Base-by-base conservation (phyloP, 2,888 invertebrate species). In the Lysandra bellargus region DNA sequence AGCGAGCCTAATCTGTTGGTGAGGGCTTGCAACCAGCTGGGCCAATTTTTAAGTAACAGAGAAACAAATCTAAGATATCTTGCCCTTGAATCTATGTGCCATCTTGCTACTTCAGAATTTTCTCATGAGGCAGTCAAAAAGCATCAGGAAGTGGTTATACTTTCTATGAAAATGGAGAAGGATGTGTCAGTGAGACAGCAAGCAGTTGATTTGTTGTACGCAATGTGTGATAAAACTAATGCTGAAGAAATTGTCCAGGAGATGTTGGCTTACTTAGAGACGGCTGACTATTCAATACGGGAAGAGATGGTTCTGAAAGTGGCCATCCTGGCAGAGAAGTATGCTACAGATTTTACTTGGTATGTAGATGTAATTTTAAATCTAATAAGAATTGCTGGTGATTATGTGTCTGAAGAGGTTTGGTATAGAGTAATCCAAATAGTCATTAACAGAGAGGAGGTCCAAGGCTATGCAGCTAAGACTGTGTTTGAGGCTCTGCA, bases 221-320 rank as follows among this genome's bases (percentile, higher is more conserved):
- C 99, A 72, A 99, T 99, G 99, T 99, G 99, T 94, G 99, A 99
- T 93, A 98, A 99, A 88, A 98, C 98, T 84, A 99, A 99, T 95
- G 99, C 99, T 37, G 99, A 99, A 91, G 99, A 99, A 95, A 99
- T 99, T 89, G 99, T 99, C 6, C 98, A 99, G 89, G 99, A 99
- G 94, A 99, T 99, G 99, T 95, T 99, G 84, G 98, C 98, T 89
- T 99, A 99, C 90, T 95, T 99, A 84, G 99, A 99, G 95, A 99
- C 99, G 40, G 99, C 99, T 80, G 99, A 99, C 93, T 99, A 99
- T 93, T 99, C 99, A 44, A 99, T 99, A 86, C 96, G 99, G 84
- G 99, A 99, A 94, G 99, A 99, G 95, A 99, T 99, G 99, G 99
- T 99, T 64, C 95, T 99, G 78, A 99, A 99, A 95, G 99, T 99